Base-by-base conservation (phyloP, 2,888 invertebrate genomes). In the Oscheius sp. region DNA sequence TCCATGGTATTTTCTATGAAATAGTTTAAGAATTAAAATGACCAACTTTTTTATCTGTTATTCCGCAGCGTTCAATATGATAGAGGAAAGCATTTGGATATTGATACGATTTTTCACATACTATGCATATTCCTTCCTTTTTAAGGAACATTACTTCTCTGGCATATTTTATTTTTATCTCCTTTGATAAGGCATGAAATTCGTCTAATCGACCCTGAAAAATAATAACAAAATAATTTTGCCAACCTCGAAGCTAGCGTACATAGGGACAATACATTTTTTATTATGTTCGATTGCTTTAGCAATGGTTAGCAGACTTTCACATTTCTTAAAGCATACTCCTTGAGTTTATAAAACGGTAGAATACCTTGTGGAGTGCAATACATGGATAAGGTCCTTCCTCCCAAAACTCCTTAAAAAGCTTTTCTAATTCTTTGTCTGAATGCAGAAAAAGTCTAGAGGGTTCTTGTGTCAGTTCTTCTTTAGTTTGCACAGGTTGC, bases 1-100 rank as follows among this genome's bases (percentile, higher is more conserved):
- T 66, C 66, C 66, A 66, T 2, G 66, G 66, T 29, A 17, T 6
- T n/a, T 58, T 33, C 66, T 66, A 23, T 10, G 42, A 55, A 20
- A 48, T n/a, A 25, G 3, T 4, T 23, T 17, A 45, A 15, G 20
- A 17, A 3, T 17, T 48, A 63, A 23, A 45, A 20, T 6, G 10
- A 48, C 63, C 1, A 10, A 65, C 65, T 33, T 17, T n/a, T 17
- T 33, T 8, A 34, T 50, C 50, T n/a, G n/a, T n/a, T 23, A 65
- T 33, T 6, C 50, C 50, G 15, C 65, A 65, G n/a, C 65, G 33
- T 3, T 65, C 65, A n/a, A 65, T 33, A 17, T 65, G 65, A 31
- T 65, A 65, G 15, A 65, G 12, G 6, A 65, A 17, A 12, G 52
- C 65, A 33, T 52, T 37, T 20, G 20, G 27, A 50, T 65, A 52